Evolutionary conservation across 2,797 vertebrate species (phyloP).

Genomic region (Microhierax caerulescens): DNA sequence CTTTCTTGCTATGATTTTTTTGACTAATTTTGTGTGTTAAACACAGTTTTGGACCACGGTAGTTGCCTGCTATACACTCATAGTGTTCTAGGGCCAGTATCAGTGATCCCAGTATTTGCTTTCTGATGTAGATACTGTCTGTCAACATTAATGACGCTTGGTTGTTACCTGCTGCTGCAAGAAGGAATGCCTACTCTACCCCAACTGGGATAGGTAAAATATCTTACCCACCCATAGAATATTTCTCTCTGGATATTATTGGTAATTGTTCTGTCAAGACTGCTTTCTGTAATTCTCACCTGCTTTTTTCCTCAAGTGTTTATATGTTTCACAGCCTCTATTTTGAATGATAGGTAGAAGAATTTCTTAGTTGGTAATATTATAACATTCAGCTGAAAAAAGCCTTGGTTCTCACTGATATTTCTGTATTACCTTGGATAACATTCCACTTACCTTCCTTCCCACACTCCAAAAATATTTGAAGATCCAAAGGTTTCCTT

Average conservation of each 20-base stretch:
- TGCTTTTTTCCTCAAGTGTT: not conserved
- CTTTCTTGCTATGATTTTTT: not conserved
- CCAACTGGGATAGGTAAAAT: not conserved
- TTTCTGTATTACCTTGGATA: not conserved
- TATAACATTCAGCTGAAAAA: not conserved
- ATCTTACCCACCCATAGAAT: not conserved
- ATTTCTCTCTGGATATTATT: not conserved
- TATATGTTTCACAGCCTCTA: not conserved
- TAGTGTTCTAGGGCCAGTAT: not conserved
- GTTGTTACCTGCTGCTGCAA: not conserved
- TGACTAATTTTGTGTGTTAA: not conserved
- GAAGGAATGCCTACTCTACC: not conserved
- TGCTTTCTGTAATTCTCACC: not conserved
- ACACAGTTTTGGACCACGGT: not conserved
- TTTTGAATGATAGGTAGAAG: not conserved
- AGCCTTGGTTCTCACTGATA: not conserved
- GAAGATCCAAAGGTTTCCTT: not conserved
- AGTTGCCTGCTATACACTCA: not conserved
- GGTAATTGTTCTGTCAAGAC: not conserved
- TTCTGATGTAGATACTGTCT: not conserved
- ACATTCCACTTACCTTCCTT: not conserved
- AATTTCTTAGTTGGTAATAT: not conserved
- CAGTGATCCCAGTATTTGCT: not conserved
- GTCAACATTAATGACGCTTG: not conserved
- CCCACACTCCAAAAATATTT: not conserved